phyloP scores from a whole-genome alignment of 2,888 invertebrate genomes.

The Andrena dorsata region DNA sequence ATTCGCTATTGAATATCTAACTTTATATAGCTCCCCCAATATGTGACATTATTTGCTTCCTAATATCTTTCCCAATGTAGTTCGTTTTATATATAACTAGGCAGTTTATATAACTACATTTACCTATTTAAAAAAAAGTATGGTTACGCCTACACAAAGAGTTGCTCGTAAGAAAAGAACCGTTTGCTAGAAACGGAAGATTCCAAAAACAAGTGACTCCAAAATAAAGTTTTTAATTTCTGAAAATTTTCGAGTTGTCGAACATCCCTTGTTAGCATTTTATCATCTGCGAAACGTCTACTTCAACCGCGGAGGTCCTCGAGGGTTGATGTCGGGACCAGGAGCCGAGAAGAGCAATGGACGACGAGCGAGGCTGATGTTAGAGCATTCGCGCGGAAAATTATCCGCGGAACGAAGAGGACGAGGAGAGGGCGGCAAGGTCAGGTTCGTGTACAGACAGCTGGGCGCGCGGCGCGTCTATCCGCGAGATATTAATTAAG shows the following conservation, averaged over 20 bases:
- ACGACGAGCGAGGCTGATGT: constrained; percentile 31
- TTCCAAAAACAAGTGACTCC: too few relatives aligned
- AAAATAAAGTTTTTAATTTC: too few relatives aligned
- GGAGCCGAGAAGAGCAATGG: constrained; percentile 40
- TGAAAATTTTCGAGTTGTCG: too few relatives aligned
- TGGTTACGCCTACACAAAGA: too few relatives aligned
- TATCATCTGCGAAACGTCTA: constrained; percentile 14
- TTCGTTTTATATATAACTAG: too few relatives aligned
- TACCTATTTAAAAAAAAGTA: too few relatives aligned
- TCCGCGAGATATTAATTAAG: constrained; percentile 65
- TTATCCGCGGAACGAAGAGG: constrained; percentile 54
- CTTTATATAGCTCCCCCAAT: too few relatives aligned
- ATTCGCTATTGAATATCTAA: neutral
- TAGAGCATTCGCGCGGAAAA: constrained; percentile 67
- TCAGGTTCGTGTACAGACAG: constrained; percentile 43
- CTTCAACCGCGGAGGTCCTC: constrained; percentile 22
- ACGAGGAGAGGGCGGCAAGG: constrained; percentile 33
- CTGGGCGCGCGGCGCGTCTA: constrained; percentile 38
- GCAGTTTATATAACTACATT: too few relatives aligned
- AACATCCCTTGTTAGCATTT: constrained; percentile 4
- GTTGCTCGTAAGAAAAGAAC: too few relatives aligned
- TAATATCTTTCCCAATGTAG: neutral
- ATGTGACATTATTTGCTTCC: neutral
- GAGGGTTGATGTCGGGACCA: constrained; percentile 44
- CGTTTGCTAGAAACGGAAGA: too few relatives aligned